Evolutionary conservation across 2,113 vertebrate species (phyloP).

Genomic region (Catharus minimus): DNA sequence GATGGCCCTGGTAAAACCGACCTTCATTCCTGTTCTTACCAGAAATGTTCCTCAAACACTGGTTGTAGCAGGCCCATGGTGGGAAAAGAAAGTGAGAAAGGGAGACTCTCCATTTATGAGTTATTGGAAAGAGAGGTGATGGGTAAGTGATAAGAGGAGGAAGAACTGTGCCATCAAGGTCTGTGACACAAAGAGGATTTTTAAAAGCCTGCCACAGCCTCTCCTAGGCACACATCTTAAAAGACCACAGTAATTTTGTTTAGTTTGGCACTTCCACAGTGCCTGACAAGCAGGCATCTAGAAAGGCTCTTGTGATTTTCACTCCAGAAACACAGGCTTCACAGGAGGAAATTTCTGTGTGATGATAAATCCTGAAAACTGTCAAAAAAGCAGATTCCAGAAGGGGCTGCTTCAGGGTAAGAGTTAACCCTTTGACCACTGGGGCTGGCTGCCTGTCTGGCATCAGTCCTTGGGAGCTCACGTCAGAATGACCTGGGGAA

Average conservation of each 20-base stretch:
- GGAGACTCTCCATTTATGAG: neutral
- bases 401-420: neutral
- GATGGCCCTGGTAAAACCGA: neutral
- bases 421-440: neutral
- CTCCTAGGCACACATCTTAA: neutral
- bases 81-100: neutral
- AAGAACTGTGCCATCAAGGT: neutral
- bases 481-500: rapidly evolving
- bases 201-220: neutral
- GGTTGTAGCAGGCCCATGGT: rapidly evolving
- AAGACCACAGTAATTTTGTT: neutral
- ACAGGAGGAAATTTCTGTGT: neutral
- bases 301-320: neutral
- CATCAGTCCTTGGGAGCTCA: neutral
- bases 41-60: neutral
- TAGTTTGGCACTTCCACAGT: neutral
- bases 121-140: neutral
- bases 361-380: neutral
- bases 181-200: neutral
- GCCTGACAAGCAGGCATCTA: neutral
- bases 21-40: neutral
- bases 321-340: neutral
- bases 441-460: neutral
- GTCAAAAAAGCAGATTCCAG: neutral
- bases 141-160: rapidly evolving